Evolutionary conservation across 2,113 vertebrate genomes (phyloP).

Genomic region (Xiphophorus hellerii): DNA sequence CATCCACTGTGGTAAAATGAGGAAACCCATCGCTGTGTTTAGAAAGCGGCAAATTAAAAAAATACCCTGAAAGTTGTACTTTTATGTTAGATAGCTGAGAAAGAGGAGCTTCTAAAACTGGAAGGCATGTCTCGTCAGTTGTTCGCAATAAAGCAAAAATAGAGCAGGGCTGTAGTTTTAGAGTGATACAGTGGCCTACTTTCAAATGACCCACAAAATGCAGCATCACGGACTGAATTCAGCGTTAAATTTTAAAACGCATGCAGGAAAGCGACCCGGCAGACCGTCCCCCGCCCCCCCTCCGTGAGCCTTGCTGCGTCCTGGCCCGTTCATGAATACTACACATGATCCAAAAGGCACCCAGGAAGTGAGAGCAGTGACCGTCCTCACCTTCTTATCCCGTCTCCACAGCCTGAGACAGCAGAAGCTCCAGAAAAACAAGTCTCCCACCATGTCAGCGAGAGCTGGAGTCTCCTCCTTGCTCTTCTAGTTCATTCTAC

Average conservation of each 20-base stretch:
- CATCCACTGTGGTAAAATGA: conserved; percentile 10
- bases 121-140: conserved; percentile 55
- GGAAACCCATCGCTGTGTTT: not conserved
- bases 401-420: conserved; percentile 81
- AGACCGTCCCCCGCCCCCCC: not conserved
- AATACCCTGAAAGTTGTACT: conserved; percentile 14
- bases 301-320: conserved; percentile 23
- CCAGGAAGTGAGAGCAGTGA: conserved; percentile 1
- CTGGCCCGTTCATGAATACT: conserved; percentile 17
- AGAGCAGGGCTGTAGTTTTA: conserved; percentile 18
- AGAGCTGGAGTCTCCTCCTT: conserved; percentile 37
- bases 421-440: conserved; percentile 83
- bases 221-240: not conserved
- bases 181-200: conserved; percentile 37
- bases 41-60: not conserved
- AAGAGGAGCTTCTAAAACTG: conserved; percentile 54
- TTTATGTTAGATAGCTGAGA: conserved; percentile 24
- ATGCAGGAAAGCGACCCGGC: conserved; percentile 12
- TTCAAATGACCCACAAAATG: conserved; percentile 36
- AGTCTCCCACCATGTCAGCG: conserved; percentile 79
- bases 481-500: conserved; percentile 72
- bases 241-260: conserved; percentile 6
- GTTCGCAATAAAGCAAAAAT: conserved; percentile 44
- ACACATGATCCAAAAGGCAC: conserved; percentile 3
- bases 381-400: conserved; percentile 81